Evolutionary conservation across 2,113 vertebrate genomes (phyloP), one percentile per base, ranked within the genome.

Genomic region (Ceuthmochares aereus): DNA sequence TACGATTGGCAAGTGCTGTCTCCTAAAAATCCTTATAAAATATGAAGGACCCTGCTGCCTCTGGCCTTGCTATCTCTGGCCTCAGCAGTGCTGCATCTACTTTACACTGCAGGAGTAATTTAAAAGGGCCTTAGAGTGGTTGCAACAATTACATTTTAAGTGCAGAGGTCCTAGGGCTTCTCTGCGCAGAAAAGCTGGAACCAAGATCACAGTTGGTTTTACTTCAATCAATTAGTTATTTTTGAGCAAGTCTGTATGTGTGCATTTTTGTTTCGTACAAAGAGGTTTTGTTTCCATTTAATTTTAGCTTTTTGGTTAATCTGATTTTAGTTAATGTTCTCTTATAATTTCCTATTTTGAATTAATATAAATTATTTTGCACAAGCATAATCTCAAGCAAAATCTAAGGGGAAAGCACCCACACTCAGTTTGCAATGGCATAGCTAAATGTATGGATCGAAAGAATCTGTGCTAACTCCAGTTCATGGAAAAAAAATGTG

Each of bases 161-260:
- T 95, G 16, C 40, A 90, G 40, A 60, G 60, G 34, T 90, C 66
- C 68, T 75, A 68, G 1, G 7, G 64, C 16, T 93, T 70, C 60
- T 85, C 67, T 42, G 32, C 34, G 77, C 40, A 68, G 60, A 37
- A 64, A 34, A 75, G 22, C 22, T 19, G 59, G 74, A 83, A 88
- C 21, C 26, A 95, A 90, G 90, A 63, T 60, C 90, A 80, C 63
- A 92, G 52, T 93, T 94, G 56, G 49, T 40, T 94, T 93, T 81
- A 75, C 14, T 92, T 89, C 60, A 90, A 42, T 34, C 32, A 84
- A 43, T 90, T 79, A 72, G 47, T 73, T 94, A 85, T 83, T 70
- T 74, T 66, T 49, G 43, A 80, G 40, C 40, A 83, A 92, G 56
- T 83, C 67, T 89, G 45, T 69, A 63, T 91, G 84, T 70, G 82